These are phyloP conservation scores for Minunthozetes semirufus DNA, from an alignment of 2,888 invertebrate genomes.

Conservation along the genomic window DNA sequence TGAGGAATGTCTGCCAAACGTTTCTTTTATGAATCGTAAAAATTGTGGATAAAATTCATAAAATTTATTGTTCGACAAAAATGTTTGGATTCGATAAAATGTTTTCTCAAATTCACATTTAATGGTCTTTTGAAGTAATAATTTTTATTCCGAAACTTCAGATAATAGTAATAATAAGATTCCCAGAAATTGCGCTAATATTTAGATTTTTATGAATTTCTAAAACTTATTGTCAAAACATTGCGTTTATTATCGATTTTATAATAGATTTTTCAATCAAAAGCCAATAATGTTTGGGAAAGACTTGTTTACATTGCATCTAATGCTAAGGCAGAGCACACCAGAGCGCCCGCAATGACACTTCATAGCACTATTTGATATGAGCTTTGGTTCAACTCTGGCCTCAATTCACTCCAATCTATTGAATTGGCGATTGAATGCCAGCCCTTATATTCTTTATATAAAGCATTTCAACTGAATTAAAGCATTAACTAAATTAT, in stretches of 20 bases:
- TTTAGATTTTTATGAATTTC: not conserved
- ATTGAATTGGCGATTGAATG: constrained; percentile 16
- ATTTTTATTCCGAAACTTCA: not conserved
- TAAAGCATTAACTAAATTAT: constrained; percentile 23
- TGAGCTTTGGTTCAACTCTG: constrained; percentile 8
- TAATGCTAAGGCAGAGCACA: not conserved
- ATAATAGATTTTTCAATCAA: constrained; percentile 24
- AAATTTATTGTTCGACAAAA: constrained; percentile 12
- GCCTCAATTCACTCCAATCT: constrained; percentile 8
- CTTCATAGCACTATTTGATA: constrained; percentile 17
- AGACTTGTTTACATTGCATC: constrained; percentile 17
- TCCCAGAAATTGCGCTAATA: not conserved
- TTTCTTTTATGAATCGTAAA: constrained; percentile 4
- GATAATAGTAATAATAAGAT: not conserved
- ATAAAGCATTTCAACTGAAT: constrained; percentile 14
- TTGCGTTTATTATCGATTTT: constrained; percentile 11
- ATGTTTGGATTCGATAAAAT: not conserved
- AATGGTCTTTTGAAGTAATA: not conserved
- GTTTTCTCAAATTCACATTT: not conserved
- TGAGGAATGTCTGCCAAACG: not conserved
- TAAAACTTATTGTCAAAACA: not conserved
- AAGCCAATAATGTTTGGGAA: constrained; percentile 1
- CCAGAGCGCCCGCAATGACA: constrained; percentile 18
- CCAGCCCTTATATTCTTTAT: not conserved
- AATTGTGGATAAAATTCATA: not conserved